Base-by-base conservation (phyloP, 1,140 invertebrate genomes). In the Drosophila pectinifera region DNA sequence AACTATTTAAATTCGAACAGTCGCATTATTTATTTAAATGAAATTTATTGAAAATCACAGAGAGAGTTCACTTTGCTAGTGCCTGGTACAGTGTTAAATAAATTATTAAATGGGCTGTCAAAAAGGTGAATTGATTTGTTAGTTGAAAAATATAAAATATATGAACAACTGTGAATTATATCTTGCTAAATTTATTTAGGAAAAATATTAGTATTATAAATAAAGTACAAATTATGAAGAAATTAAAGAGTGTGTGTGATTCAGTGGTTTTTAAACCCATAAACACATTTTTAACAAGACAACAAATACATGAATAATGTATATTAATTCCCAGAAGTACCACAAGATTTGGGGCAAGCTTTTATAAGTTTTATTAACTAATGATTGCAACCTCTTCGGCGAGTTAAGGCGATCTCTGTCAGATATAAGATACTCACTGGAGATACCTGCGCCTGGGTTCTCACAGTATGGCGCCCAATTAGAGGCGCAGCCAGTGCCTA, bases 381-480 rank as follows among this genome's bases (percentile, higher is more conserved):
- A 20, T 28, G 13, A 31, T 14, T 51, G 13, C 3, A 31, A n/a
- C 22, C 16, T 54, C 39, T 45, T 34, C 28, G 34, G 38, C 2
- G 4, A 24, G 20, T 20, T 7, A n/a, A 63, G 36, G 24, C 7
- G 16, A 42, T 62, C 38, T 36, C 36, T 42, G 11, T 24, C n/a
- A 73, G 65, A 46, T 54, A 18, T 22, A 8, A 42, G 13, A 55
- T 67, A 36, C 36, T 24, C 28, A 4, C 24, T 24, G 5, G 63
- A 20, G 28, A 31, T 42, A 67, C 36, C 36, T 48, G 64, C 36
- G 78, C 24, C 38, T 61, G 51, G 53, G 82, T 85, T 88, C 84
- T 88, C 84, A 88, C 84, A 83, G 84, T 77, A 73, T 70, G 84
- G 67, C 76, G 76, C 61, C 73, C 84, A 88, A 89, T 88, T 89